Evolutionary conservation across 2,888 invertebrate genomes (phyloP), one percentile per base, ranked within the genome.

Genomic region (Euplagia quadripunctaria): DNA sequence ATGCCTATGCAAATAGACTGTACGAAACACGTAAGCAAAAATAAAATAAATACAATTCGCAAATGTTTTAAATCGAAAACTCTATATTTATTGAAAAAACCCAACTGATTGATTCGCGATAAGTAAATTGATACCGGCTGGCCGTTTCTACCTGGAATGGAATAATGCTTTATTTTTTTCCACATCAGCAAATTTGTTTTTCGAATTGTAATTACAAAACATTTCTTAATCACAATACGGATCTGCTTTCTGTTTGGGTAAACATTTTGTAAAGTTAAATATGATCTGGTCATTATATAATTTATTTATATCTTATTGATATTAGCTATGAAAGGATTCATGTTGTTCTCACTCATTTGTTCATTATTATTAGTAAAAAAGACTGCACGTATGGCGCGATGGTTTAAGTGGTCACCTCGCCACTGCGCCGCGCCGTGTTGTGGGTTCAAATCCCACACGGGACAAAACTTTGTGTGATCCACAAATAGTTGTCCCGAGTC

Each of bases 111-210:
- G 76, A 78, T 76, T 72, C 64, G 43, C 63, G 76, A 72, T 78
- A 74, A 74, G 78, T 71, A 74, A 78, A 78, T 78, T 74, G 74
- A 67, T 74, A 76, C 49, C 58, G 55, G 70, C 67, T 66, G 68
- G 70, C 67, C 68, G 68, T 55, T 68, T 49, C n/a, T 71, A 74
- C 72, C 68, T 65, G 64, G 31, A 71, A 64, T 55, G 52, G 64
- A 52, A 66, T 64, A 72, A 63, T 68, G 67, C 17, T 73, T 63
- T 65, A 66, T 31, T 31, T 72, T 72, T 74, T 69, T 73, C 17
- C 51, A 20, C 31, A 31, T 68, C 65, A 41, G 41, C 52, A 69
- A 73, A 73, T 67, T 75, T 71, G 61, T 68, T 75, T 73, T 71
- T 16, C 52, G 61, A 69, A 71, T 67, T 64, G 64, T 69, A 67